Percentiles rank a stretch among this genome's conserved stretches.
Conservation (phyloP, 2,797 vertebrate genomes). For the Loris lydekkerianus region DNA sequence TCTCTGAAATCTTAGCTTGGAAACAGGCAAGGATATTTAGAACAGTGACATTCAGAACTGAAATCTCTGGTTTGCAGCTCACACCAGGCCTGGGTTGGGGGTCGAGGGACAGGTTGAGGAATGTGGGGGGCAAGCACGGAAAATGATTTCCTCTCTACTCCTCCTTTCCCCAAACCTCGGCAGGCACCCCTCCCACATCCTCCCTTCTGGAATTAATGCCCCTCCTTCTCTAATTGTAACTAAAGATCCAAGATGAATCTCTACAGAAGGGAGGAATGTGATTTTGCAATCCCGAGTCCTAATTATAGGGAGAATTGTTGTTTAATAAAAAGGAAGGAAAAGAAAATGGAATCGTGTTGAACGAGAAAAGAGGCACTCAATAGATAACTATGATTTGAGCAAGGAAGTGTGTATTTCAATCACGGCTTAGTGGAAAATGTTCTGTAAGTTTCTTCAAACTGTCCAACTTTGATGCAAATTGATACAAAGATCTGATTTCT, state of each 20-base stretch:
- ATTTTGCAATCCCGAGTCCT: constrained; percentile 75
- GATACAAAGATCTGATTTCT: constrained; percentile 60
- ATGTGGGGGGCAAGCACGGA: background rate
- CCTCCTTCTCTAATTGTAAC: constrained; percentile 57
- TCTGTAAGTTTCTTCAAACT: constrained; percentile 58
- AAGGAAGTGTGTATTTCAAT: background rate
- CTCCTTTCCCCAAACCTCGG: background rate
- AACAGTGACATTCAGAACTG: constrained; percentile 30
- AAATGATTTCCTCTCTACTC: constrained; percentile 48
- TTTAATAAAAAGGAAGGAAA: constrained; percentile 58
- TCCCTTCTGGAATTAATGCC: constrained; percentile 58
- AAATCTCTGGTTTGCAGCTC: constrained; percentile 3
- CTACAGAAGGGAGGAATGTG: constrained; percentile 57
- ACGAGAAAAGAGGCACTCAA: background rate
- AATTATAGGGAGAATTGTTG: constrained; percentile 56
- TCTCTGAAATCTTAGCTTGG: constrained; percentile 45
- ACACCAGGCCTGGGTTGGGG: background rate
- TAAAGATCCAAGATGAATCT: constrained; percentile 63
- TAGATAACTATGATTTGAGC: background rate
- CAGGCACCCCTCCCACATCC: background rate
- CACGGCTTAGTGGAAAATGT: constrained; percentile 59
- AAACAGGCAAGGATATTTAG: constrained; percentile 41
- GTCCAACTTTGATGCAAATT: background rate
- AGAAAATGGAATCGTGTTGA: background rate
- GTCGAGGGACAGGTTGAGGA: background rate